Percentiles rank a stretch among this genome's conserved stretches.
phyloP scores from a whole-genome alignment of 2,888 invertebrate genomes.

The Hedya salicella region DNA sequence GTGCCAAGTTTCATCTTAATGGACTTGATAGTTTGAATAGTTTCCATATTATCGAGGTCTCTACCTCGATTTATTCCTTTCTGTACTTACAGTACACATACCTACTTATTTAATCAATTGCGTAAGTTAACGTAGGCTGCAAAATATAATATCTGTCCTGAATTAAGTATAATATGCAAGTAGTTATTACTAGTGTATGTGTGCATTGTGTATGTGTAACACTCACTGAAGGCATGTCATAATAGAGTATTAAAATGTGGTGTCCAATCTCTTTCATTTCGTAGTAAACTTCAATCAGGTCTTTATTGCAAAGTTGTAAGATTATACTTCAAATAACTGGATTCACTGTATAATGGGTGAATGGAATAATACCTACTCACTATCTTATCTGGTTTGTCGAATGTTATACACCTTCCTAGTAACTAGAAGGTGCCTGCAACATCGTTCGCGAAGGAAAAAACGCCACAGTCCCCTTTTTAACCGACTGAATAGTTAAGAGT shows the following conservation, averaged over 20 bases:
- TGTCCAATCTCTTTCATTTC: background rate
- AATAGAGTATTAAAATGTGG: conserved; percentile 1
- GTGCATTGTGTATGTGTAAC: background rate
- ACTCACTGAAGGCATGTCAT: conserved; percentile 8
- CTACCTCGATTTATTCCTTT: no score
- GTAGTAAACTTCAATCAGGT: background rate
- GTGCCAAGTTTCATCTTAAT: no score
- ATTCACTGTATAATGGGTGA: background rate
- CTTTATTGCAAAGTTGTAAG: background rate
- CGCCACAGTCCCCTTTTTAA: no score
- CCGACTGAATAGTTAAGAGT: no score
- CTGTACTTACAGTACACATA: background rate
- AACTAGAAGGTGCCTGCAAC: no score
- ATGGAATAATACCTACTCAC: background rate
- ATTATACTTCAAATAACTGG: background rate
- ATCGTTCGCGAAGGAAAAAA: no score
- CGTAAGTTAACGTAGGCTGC: background rate
- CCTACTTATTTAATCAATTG: background rate
- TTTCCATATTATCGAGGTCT: no score
- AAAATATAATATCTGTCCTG: background rate
- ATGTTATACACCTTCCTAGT: no score
- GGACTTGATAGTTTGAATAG: no score
- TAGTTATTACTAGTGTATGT: no score
- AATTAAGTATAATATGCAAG: background rate
- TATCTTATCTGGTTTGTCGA: no score